Evolutionary conservation across 1,140 invertebrate species (phyloP), one percentile per base, ranked within the genome.

Genomic region (Condylostylus longicornis): DNA sequence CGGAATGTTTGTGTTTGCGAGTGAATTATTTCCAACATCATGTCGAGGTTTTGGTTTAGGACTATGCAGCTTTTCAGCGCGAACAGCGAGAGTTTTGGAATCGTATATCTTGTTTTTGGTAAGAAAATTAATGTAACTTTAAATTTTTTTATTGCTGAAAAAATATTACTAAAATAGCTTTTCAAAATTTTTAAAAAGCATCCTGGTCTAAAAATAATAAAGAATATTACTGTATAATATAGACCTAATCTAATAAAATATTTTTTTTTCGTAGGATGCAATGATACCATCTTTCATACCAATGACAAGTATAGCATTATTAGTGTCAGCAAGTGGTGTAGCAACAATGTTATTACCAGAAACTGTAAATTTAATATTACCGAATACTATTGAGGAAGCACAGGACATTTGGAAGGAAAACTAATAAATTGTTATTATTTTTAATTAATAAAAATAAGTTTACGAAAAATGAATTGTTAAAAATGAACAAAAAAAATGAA

Each of bases 21-120:
- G 18, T 33, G 32, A 33, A 19, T 13, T 33, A 18, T 33, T 33
- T 33, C 32, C 32, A 17, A 33, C 32, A 18, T 17, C 18, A 18
- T 18, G 15, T 18, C 32, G 32, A 13, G 32, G 9, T 5, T 18
- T 8, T 15, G 15, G 5, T 17, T 7, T 19, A 13, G 32, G 32
- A 4, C 8, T 33, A 15, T 33, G 32, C 17, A 17, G 32, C 18
- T 33, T 33, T 18, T 18, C 7, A 8, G 32, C 15, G 7, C 14
- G 18, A 5, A 7, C 10, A 6, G 32, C 13, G 4, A 33, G 15
- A 17, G 4, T 33, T 9, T 15, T 18, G 13, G 32, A 10, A 33
- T 17, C 32, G 18, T 20, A 13, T 18, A 5, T 33, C 4, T 6
- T 33, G 32, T 17, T 19, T 17, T 33, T 33, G 18, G 32, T 33